phyloP scores from a whole-genome alignment of 2,888 invertebrate species.

The Torymus aiolomorphi region DNA sequence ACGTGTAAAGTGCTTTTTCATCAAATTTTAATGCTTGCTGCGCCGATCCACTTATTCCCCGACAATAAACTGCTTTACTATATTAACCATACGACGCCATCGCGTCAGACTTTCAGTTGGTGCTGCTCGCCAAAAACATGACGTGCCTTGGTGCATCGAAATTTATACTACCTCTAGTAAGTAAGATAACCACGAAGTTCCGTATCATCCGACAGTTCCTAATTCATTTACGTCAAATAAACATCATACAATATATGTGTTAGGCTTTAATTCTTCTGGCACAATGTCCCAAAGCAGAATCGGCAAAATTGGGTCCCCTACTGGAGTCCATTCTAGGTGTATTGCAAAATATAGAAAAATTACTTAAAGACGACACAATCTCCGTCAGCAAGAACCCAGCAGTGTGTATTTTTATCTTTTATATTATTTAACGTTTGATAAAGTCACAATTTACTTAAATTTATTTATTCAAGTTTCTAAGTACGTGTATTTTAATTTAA shows the following conservation, averaged over 20 bases:
- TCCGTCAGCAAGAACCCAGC: no score
- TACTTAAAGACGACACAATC: conserved; percentile 18
- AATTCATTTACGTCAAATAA: no score
- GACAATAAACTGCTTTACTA: conserved; percentile 25
- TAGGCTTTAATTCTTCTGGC: no score
- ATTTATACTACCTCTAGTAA: conserved; percentile 18
- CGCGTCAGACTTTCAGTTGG: conserved; percentile 16
- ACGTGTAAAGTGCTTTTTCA: conserved; percentile 28
- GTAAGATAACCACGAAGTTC: not conserved
- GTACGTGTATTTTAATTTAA: no score
- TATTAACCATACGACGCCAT: conserved; percentile 1
- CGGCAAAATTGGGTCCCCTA: not conserved
- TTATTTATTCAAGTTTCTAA: no score
- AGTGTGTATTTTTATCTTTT: no score
- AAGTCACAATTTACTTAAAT: no score
- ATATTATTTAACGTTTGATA: no score
- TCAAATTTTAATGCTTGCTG: conserved; percentile 21
- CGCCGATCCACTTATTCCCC: conserved; percentile 25
- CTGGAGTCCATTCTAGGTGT: conserved; percentile 9
- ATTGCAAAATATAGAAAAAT: conserved; percentile 19
- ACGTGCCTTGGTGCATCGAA: conserved; percentile 10
- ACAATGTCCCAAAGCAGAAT: conserved; percentile 3
- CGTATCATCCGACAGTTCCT: no score
- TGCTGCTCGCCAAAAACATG: conserved; percentile 28
- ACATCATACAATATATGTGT: conserved; percentile 1